phyloP scores from a whole-genome alignment of 2,888 invertebrate genomes.

The Agrotis puta region DNA sequence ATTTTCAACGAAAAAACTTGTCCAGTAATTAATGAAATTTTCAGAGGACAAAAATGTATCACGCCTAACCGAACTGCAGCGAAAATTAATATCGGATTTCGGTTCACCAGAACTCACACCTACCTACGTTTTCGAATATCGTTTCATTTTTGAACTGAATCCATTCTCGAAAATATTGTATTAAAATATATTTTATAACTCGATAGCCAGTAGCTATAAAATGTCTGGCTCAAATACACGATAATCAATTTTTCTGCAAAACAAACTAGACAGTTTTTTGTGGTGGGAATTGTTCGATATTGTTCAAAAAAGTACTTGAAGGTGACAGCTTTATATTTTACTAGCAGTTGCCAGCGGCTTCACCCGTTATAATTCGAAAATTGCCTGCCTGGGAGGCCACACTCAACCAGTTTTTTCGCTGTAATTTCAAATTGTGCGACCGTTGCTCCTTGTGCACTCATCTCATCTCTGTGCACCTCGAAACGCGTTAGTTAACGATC shows the following conservation, averaged over 20 bases:
- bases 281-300: neutral
- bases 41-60: neutral
- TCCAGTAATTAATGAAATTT: neutral
- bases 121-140: neutral
- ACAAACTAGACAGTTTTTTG: neutral
- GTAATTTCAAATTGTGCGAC: too few relatives aligned
- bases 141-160: neutral
- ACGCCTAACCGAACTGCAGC: neutral
- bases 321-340: too few relatives aligned
- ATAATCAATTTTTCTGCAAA: neutral
- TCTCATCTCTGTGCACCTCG: too few relatives aligned
- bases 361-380: too few relatives aligned
- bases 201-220: neutral
- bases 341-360: too few relatives aligned
- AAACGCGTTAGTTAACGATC: too few relatives aligned
- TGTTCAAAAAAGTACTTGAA: neutral
- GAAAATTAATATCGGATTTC: neutral
- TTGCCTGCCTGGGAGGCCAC: too few relatives aligned
- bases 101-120: neutral
- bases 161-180: neutral
- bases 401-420: too few relatives aligned
- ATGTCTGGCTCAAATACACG: slow-evolving; percentile 5
- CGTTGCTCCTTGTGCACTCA: too few relatives aligned
- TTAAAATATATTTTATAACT: slow-evolving; percentile 2
- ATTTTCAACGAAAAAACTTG: neutral